A percentile compares a stretch with the other conserved stretches of the same genome.
Conservation (phyloP, 2,113 vertebrate species). For the Isurus oxyrinchus region DNA sequence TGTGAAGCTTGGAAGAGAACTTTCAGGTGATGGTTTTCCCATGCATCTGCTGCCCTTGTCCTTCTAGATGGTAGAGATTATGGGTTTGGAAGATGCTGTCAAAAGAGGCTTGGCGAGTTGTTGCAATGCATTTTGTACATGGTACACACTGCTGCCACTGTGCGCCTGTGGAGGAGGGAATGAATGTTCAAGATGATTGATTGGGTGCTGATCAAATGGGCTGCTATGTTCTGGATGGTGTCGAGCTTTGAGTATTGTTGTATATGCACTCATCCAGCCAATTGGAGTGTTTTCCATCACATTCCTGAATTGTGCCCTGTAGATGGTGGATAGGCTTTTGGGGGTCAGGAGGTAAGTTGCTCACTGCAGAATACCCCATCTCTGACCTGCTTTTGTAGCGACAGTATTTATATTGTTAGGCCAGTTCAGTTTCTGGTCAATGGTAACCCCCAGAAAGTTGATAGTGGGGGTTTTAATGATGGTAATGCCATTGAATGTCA, state of each 20-base stretch:
- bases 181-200: neutral
- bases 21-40: neutral
- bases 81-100: neutral
- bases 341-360: neutral
- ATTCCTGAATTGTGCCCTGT: neutral
- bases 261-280: neutral
- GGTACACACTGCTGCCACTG: neutral
- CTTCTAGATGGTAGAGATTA: neutral
- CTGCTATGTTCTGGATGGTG: neutral
- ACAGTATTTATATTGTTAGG: neutral
- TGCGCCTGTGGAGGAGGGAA: neutral
- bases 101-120: neutral
- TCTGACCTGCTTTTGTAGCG: neutral
- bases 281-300: neutral
- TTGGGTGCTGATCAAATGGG: neutral
- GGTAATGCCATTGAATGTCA: too few species aligned
- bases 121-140: too few species aligned
- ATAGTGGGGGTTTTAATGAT: too few species aligned
- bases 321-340: neutral
- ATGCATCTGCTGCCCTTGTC: neutral
- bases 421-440: too few species aligned
- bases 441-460: too few species aligned
- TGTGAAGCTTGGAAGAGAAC: neutral
- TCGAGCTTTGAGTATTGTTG: neutral
- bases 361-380: neutral